A percentile compares a stretch with the other conserved stretches of the same genome.
Conservation (phyloP, 1,140 invertebrate species). For the Phymorhynchus buccinoides region DNA sequence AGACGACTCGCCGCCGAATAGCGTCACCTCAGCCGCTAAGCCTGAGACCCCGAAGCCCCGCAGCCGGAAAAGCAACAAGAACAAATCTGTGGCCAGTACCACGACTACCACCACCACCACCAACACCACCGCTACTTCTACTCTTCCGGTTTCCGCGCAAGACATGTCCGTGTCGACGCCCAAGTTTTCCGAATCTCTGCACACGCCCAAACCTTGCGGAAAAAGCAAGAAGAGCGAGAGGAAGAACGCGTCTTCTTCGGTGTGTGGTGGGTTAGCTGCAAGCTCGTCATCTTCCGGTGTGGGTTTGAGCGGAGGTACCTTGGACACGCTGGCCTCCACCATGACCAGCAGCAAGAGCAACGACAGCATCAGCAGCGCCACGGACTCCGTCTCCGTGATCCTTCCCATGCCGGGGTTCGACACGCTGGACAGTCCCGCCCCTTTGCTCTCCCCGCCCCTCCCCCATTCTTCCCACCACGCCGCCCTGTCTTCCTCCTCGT, state of each 20-base stretch:
- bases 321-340: conserved; percentile 10
- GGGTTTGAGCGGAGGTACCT: neutral
- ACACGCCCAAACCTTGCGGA: conserved; percentile 44
- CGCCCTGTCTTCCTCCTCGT: conserved; percentile 41
- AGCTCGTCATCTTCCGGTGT: too few relatives aligned
- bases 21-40: conserved; percentile 21
- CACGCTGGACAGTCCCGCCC: conserved; percentile 42
- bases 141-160: conserved; percentile 5
- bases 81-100: neutral
- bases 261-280: neutral
- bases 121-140: neutral
- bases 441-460: conserved; percentile 40
- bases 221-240: conserved; percentile 43
- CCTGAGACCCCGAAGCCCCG: conserved; percentile 1
- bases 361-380: conserved; percentile 31
- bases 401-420: conserved; percentile 42
- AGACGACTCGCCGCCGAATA: conserved; percentile 48
- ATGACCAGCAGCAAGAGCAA: conserved; percentile 46
- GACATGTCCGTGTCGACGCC: too few relatives aligned
- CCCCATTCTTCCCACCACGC: too few relatives aligned
- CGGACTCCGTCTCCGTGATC: conserved; percentile 35
- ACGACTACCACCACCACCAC: neutral
- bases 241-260: neutral
- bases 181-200: neutral
- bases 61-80: conserved; percentile 33